Percentiles rank a stretch among this genome's conserved stretches.
These are phyloP conservation scores for Peromyscus attwateri DNA, from an alignment of 2,797 vertebrate species.

Conservation along the genomic window DNA sequence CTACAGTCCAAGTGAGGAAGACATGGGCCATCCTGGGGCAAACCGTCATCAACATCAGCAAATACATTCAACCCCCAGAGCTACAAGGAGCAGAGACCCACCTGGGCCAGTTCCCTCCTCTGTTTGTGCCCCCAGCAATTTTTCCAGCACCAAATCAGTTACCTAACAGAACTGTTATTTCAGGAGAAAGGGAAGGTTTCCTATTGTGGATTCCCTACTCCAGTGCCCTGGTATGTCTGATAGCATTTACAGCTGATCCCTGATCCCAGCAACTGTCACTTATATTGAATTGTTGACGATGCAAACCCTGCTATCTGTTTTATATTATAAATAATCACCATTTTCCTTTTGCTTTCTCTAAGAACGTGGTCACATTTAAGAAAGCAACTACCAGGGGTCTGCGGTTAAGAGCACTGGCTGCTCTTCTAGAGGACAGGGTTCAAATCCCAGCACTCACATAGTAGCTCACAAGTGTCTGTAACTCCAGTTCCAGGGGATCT, in stretches of 20 bases:
- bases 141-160: neutral
- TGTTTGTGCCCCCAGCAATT: neutral
- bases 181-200: neutral
- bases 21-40: neutral
- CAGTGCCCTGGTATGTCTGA: neutral
- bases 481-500: neutral
- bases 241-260: neutral
- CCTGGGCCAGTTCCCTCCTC: neutral
- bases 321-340: constrained; percentile 43
- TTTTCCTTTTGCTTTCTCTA: constrained; percentile 68
- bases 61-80: neutral
- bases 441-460: neutral
- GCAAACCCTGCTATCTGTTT: constrained; percentile 41
- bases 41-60: neutral
- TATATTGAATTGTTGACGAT: constrained; percentile 25
- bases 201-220: neutral
- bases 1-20: neutral
- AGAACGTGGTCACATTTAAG: constrained; percentile 62
- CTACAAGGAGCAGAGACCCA: neutral
- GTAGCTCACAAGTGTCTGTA: neutral
- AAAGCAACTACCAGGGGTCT: constrained; percentile 33
- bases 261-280: constrained; percentile 5
- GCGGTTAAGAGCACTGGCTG: neutral
- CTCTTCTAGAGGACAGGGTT: neutral
- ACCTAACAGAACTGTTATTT: neutral